phyloP scores from a whole-genome alignment of 2,888 invertebrate species.

The Eilema caniola region DNA sequence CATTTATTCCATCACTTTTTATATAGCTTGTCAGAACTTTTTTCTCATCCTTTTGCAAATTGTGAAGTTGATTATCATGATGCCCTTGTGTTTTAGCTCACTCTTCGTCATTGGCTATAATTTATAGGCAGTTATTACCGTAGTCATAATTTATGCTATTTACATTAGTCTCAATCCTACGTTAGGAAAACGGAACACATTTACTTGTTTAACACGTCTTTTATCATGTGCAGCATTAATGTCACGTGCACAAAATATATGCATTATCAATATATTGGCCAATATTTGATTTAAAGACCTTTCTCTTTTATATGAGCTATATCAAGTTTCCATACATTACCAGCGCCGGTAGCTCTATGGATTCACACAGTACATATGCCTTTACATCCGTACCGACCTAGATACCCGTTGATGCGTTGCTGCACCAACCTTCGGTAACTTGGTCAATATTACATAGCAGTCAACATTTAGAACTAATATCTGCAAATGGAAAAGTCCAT shows the following conservation, averaged over 20 bases:
- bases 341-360: slow-evolving; percentile 54
- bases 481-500: slow-evolving; percentile 26
- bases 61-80: not conserved
- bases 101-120: slow-evolving; percentile 23
- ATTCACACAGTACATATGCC: slow-evolving; percentile 62
- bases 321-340: slow-evolving; percentile 49
- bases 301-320: slow-evolving; percentile 52
- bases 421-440: slow-evolving; percentile 60
- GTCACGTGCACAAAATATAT: slow-evolving; percentile 35
- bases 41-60: not conserved
- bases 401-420: slow-evolving; percentile 60
- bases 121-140: slow-evolving; percentile 37
- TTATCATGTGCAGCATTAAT: slow-evolving; percentile 37
- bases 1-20: not conserved
- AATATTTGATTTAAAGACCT: slow-evolving; percentile 37
- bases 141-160: slow-evolving; percentile 44
- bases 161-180: slow-evolving; percentile 52
- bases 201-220: slow-evolving; percentile 56
- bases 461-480: slow-evolving; percentile 34
- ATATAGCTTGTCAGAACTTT: not conserved
- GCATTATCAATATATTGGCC: slow-evolving; percentile 23
- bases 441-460: slow-evolving; percentile 40
- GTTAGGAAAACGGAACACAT: slow-evolving; percentile 49
- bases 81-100: not conserved
- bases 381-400: slow-evolving; percentile 61